Conservation (phyloP, 2,888 invertebrate genomes). For the Drosophila atripex region DNA sequence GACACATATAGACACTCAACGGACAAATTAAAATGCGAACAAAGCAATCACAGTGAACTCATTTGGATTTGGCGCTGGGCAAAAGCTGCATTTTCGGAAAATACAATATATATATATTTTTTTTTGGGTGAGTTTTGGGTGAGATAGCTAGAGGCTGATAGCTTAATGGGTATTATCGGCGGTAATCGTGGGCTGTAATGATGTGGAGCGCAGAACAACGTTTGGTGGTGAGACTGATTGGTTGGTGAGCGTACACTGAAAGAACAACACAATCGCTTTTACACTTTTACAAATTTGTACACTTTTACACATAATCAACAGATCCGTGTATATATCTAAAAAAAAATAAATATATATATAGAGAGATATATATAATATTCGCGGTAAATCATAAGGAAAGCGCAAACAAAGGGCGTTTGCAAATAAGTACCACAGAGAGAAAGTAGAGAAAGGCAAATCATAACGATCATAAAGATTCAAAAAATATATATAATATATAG, state of each 20-base stretch:
- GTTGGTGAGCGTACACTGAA: constrained; percentile 78
- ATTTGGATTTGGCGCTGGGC: constrained; percentile 33
- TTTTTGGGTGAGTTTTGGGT: constrained; percentile 22
- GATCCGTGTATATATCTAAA: constrained; percentile 52
- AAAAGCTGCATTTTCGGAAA: constrained; percentile 20
- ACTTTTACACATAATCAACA: constrained; percentile 54
- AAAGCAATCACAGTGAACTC: constrained; percentile 27
- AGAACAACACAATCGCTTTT: constrained; percentile 78
- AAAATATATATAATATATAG: neutral
- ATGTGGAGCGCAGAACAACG: constrained; percentile 73
- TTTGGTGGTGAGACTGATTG: constrained; percentile 39
- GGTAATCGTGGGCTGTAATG: constrained; percentile 69
- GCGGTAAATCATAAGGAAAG: constrained; percentile 37
- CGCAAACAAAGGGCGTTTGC: constrained; percentile 39
- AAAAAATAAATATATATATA: constrained; percentile 3
- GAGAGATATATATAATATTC: constrained; percentile 17
- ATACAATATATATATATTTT: neutral
- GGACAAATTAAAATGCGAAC: constrained; percentile 49
- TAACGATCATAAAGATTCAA: constrained; percentile 29
- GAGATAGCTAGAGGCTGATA: constrained; percentile 41
- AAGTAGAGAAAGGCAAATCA: constrained; percentile 17
- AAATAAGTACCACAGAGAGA: constrained; percentile 18
- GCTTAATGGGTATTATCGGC: constrained; percentile 74
- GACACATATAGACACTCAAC: constrained; percentile 54
- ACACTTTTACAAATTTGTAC: constrained; percentile 65